Evolutionary conservation across 2,888 invertebrate species (phyloP), one percentile per base, ranked within the genome.

Genomic region (Camponotus fellah): DNA sequence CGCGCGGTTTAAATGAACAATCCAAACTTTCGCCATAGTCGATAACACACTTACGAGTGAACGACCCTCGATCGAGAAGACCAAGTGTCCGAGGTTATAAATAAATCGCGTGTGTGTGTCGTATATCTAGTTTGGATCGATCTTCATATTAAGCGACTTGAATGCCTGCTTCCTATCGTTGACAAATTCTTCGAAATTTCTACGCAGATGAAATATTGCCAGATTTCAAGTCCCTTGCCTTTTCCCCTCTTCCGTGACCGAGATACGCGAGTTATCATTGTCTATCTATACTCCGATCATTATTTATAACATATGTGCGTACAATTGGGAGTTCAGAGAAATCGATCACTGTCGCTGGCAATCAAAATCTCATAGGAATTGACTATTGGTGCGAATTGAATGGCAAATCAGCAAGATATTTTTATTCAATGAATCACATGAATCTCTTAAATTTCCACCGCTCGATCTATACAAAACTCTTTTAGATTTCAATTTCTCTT

Each of bases 21-120:
- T 79, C 21, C 26, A 21, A 80, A 80, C 58, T 74, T 74, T 46
- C 37, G 60, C 17, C 32, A 53, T 40, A 82, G 53, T 81, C 81
- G 81, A 64, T 64, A 76, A 62, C 81, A 77, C 46, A 56, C 79
- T 82, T 79, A 43, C 43, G 43, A 79, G 81, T 79, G 81, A 82
- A 82, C 53, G 81, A 82, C 80, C 81, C 64, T 26, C 21, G 12
- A 62, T 26, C 49, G 37, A 17, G 80, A 53, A 77, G 49, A 81
- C 49, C 26, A 60, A 49, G 79, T 60, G 46, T 60, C 26, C 9
- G 26, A 17, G 32, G 66, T 82, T 82, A 82, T 82, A 82, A 82
- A 82, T 81, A 79, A 81, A 66, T 66, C 21, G 32, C 53, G 17
- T 40, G 74, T 21, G 74, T 21, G 21, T 37, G 60, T 21, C 60